phyloP scores from a whole-genome alignment of 2,888 invertebrate genomes.

The Sarcophaga caerulescens region DNA sequence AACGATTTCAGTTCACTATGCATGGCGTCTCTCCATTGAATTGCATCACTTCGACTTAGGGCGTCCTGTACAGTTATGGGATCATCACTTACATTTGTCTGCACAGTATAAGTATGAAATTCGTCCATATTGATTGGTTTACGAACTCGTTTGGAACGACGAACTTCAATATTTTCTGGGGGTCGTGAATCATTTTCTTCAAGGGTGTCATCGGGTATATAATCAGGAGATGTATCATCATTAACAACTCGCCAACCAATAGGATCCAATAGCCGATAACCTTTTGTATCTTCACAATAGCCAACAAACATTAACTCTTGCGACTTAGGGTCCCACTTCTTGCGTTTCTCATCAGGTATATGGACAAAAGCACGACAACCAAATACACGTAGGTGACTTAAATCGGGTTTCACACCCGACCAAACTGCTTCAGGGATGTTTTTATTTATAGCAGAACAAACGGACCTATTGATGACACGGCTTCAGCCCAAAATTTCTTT shows the following conservation, averaged over 20 bases:
- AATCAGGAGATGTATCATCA: background rate
- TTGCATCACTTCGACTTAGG: background rate
- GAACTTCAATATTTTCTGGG: background rate
- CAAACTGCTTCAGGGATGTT: conserved; percentile 34
- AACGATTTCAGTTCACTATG: background rate
- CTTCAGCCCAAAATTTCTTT: conserved; percentile 58
- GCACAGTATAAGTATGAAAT: background rate
- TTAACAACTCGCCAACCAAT: background rate
- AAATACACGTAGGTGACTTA: conserved; percentile 36
- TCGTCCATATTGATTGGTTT: conserved; percentile 6
- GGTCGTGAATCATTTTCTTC: background rate
- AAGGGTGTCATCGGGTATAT: background rate
- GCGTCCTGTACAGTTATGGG: background rate
- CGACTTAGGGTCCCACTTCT: conserved; percentile 30
- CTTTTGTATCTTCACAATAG: background rate
- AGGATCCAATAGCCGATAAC: background rate
- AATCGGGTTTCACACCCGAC: conserved; percentile 28
- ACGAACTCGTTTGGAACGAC: background rate
- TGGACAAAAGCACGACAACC: conserved; percentile 18
- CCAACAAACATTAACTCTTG: conserved; percentile 12
- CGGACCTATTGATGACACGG: conserved; percentile 42
- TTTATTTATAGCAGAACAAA: conserved; percentile 30
- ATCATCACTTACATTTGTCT: background rate
- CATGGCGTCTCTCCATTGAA: background rate
- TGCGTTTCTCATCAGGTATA: conserved; percentile 23